Conservation (phyloP, 2,797 vertebrate genomes). For the Ataeniobius toweri region DNA sequence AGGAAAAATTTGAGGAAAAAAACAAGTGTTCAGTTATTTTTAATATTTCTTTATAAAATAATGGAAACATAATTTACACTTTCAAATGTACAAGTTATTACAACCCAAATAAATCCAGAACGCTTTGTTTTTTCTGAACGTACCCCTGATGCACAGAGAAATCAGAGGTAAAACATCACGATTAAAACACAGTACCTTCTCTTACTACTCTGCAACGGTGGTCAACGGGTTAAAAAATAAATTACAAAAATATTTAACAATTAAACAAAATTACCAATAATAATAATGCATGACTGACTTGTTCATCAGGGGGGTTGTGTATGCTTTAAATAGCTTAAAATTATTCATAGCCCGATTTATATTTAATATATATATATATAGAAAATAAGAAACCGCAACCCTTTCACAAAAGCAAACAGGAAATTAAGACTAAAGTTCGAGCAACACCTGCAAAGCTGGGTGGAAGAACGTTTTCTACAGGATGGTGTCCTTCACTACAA, state of each 20-base stretch:
- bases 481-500: constrained; percentile 16
- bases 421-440: constrained; percentile 68
- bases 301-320: constrained; percentile 69
- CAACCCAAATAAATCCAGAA: constrained; percentile 75
- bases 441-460: constrained; percentile 48
- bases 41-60: constrained; percentile 85
- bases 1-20: neutral
- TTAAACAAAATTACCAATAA: constrained; percentile 64
- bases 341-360: constrained; percentile 60
- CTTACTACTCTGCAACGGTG: constrained; percentile 68
- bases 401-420: constrained; percentile 62
- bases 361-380: constrained; percentile 38
- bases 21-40: constrained; percentile 59
- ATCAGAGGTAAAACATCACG: constrained; percentile 66
- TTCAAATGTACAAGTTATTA: constrained; percentile 86
- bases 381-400: constrained; percentile 61
- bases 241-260: constrained; percentile 84
- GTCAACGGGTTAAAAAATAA: constrained; percentile 82
- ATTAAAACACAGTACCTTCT: constrained; percentile 74
- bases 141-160: constrained; percentile 54
- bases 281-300: constrained; percentile 73
- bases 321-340: constrained; percentile 76
- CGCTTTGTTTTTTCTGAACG: constrained; percentile 26
- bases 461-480: constrained; percentile 28
- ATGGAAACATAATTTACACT: constrained; percentile 89